Evolutionary conservation across 2,888 invertebrate genomes (phyloP).

Genomic region (Campaea margaritaria): DNA sequence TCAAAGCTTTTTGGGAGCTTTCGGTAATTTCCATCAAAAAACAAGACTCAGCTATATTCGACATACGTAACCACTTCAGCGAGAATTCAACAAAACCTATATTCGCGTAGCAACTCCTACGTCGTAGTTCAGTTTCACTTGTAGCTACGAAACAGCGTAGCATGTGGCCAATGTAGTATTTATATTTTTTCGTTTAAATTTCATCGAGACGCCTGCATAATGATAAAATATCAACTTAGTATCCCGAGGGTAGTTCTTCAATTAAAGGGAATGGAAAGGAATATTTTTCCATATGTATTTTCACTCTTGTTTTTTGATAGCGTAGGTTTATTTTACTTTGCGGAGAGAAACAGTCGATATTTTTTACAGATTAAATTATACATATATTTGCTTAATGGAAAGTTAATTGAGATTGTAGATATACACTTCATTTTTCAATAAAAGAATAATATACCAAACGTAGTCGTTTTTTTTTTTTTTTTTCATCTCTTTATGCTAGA

Average conservation of each 20-base stretch:
- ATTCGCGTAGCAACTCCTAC: slow-evolving; percentile 29
- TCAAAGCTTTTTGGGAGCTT: slow-evolving; percentile 1
- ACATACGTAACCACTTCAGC: slow-evolving; percentile 19
- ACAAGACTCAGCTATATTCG: slow-evolving; percentile 1
- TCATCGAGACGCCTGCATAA: slow-evolving; percentile 13
- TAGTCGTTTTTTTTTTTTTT: not conserved
- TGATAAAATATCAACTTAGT: slow-evolving; percentile 23
- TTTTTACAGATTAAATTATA: not conserved
- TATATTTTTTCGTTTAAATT: slow-evolving; percentile 6
- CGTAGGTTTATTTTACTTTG: slow-evolving; percentile 2
- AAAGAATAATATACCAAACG: too few species aligned
- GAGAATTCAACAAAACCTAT: slow-evolving; percentile 11
- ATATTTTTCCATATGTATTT: not conserved
- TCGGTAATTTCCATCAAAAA: slow-evolving; percentile 16
- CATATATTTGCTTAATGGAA: not conserved
- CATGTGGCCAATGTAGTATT: slow-evolving; percentile 15
- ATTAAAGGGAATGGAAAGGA: not conserved
- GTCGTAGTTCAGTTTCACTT: slow-evolving; percentile 14
- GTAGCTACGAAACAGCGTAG: slow-evolving; percentile 15
- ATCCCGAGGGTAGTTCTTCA: slow-evolving; percentile 12
- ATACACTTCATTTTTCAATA: not conserved
- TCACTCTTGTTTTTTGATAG: not conserved
- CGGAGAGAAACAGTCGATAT: not conserved
- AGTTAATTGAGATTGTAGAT: not conserved
- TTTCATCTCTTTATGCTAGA: too few species aligned